Evolutionary conservation across 2,888 invertebrate species (phyloP).

Genomic region (Mesoligia furuncula): DNA sequence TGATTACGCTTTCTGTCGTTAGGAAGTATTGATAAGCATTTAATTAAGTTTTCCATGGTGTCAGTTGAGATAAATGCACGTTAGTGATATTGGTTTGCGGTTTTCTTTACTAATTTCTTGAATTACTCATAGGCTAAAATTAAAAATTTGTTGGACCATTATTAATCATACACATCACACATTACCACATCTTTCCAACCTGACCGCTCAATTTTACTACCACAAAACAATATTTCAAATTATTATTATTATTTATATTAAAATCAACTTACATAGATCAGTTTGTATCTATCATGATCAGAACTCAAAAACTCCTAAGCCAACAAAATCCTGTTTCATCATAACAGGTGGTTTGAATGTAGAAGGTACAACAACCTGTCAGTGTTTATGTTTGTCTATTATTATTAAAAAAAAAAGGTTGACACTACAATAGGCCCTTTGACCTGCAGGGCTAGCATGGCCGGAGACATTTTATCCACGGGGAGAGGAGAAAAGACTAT

Average conservation of each 20-base stretch:
- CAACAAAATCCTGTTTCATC: conserved; percentile 30
- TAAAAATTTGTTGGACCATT: conserved; percentile 15
- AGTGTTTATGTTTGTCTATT: conserved; percentile 37
- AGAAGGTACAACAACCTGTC: conserved; percentile 30
- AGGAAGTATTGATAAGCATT: conserved; percentile 58
- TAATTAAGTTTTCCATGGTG: conserved; percentile 56
- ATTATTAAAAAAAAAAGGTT: conserved; percentile 13
- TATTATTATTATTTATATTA: neutral
- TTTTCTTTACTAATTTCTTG: conserved; percentile 22
- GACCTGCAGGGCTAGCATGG: too few species aligned
- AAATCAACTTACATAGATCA: neutral
- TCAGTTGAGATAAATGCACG: conserved; percentile 46
- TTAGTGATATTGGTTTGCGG: conserved; percentile 30
- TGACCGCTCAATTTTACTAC: neutral
- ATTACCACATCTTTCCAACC: neutral
- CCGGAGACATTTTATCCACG: too few species aligned
- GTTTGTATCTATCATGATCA: neutral
- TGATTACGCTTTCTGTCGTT: conserved; percentile 65
- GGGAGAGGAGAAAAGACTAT: too few species aligned
- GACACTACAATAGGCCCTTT: neutral
- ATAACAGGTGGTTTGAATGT: conserved; percentile 39
- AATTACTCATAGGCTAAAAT: conserved; percentile 32
- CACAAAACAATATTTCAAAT: neutral
- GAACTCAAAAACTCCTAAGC: conserved; percentile 11
- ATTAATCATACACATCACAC: neutral